These are phyloP conservation scores for Trichopria drosophilae DNA, from an alignment of 2,888 invertebrate species.

Conservation along the genomic window DNA sequence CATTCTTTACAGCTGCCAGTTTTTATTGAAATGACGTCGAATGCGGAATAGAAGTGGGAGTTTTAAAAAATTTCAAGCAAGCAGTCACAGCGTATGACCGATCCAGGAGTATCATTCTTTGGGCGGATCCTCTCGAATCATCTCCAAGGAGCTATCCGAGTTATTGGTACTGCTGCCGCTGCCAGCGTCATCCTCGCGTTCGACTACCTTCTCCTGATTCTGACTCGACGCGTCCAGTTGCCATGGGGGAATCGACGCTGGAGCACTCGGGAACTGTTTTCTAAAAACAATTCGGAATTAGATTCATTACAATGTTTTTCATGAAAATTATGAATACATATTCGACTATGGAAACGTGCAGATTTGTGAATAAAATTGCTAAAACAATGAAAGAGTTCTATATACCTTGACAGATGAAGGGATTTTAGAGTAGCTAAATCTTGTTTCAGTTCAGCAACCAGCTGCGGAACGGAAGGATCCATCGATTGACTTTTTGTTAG, in stretches of 20 bases:
- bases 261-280: slow-evolving; percentile 77
- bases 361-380: slow-evolving; percentile 20
- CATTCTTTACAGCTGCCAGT: too few relatives aligned
- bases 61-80: not conserved
- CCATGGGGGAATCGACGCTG: slow-evolving; percentile 77
- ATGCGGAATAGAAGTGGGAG: not conserved
- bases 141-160: slow-evolving; percentile 59
- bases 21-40: too few relatives aligned
- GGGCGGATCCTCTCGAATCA: slow-evolving; percentile 57
- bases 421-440: slow-evolving; percentile 56
- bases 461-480: slow-evolving; percentile 50
- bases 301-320: not conserved
- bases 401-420: slow-evolving; percentile 53
- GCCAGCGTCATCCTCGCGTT: slow-evolving; percentile 56
- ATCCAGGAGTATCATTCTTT: slow-evolving; percentile 46
- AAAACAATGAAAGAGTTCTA: slow-evolving; percentile 2
- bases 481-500: slow-evolving; percentile 46
- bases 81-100: too few relatives aligned
- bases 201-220: slow-evolving; percentile 49
- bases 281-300: slow-evolving; percentile 54
- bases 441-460: slow-evolving; percentile 54
- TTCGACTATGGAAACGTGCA: slow-evolving; percentile 30
- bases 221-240: slow-evolving; percentile 64
- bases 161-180: slow-evolving; percentile 58
- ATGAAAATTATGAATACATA: slow-evolving; percentile 9